phyloP scores from a whole-genome alignment of 2,797 vertebrate species.

The Coregonus suidteri region DNA sequence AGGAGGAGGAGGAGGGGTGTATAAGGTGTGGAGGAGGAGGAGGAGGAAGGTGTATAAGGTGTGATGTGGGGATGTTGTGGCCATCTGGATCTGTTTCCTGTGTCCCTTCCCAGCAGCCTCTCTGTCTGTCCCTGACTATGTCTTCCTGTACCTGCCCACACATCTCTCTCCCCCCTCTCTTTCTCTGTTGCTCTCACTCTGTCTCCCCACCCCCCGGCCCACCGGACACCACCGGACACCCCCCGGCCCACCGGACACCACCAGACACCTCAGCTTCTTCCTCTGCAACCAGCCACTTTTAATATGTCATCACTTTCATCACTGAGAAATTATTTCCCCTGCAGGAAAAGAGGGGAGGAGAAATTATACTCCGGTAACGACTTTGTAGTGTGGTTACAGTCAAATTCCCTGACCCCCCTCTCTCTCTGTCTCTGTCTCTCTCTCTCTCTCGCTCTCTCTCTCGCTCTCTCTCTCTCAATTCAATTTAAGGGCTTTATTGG shows the following conservation, averaged over 20 bases:
- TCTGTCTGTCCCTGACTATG: conserved; percentile 66
- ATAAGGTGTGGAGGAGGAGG: too few relatives aligned
- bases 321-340: conserved; percentile 60
- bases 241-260: conserved; percentile 71
- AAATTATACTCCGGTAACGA: conserved; percentile 32
- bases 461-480: too few relatives aligned
- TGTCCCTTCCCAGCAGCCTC: conserved; percentile 53
- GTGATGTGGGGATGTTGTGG: conserved; percentile 70
- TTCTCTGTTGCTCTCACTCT: too few relatives aligned
- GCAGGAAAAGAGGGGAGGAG: conserved; percentile 23
- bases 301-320: conserved; percentile 63
- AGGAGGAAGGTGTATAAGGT: not conserved
- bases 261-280: conserved; percentile 68
- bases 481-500: too few relatives aligned
- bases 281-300: conserved; percentile 50
- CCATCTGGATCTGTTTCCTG: conserved; percentile 79
- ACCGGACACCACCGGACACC: conserved; percentile 69
- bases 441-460: too few relatives aligned
- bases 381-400: not conserved
- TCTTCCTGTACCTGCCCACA: conserved; percentile 77
- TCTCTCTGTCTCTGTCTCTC: too few relatives aligned
- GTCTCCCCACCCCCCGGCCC: too few relatives aligned
- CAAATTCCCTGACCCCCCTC: not conserved
- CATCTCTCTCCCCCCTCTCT: not conserved
- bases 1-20: too few relatives aligned